Percentiles rank a stretch among this genome's conserved stretches.
These are phyloP conservation scores for Danaus chrysippus DNA, from an alignment of 2,888 invertebrate genomes.

Conservation along the genomic window DNA sequence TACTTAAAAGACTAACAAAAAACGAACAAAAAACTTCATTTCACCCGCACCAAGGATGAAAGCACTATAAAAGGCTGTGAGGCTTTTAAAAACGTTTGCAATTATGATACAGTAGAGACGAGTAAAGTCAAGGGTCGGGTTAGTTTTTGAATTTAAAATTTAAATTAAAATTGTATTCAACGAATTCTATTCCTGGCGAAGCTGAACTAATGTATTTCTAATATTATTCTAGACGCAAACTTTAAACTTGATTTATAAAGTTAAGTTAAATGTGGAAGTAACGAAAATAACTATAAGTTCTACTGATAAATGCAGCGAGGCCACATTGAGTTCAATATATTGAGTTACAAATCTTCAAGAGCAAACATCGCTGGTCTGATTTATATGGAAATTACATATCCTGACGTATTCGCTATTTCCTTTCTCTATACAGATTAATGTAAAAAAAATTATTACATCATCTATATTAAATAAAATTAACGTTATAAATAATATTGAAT, in stretches of 20 bases:
- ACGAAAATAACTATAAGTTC: neutral
- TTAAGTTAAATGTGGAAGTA: neutral
- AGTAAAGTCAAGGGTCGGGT: neutral
- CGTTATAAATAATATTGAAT: too few relatives aligned
- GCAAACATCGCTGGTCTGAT: constrained; percentile 18
- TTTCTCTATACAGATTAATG: too few relatives aligned
- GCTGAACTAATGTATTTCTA: neutral
- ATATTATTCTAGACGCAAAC: neutral
- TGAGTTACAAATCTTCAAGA: constrained; percentile 25
- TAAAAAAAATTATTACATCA: too few relatives aligned
- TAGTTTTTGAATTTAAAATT: neutral
- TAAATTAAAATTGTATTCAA: neutral
- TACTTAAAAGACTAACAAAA: neutral
- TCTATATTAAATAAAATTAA: too few relatives aligned
- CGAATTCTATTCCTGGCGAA: too few relatives aligned
- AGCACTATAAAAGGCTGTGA: constrained; percentile 4
- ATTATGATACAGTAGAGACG: neutral
- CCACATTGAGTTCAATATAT: constrained; percentile 23
- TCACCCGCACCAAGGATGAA: constrained; percentile 1
- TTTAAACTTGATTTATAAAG: neutral
- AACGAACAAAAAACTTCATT: constrained; percentile 2
- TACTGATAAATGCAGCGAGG: constrained; percentile 12
- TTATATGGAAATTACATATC: too few relatives aligned
- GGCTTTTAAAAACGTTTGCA: constrained; percentile 5
- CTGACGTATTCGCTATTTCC: too few relatives aligned